Evolutionary conservation across 2,113 vertebrate species (phyloP).

Genomic region (Lasiurus borealis): DNA sequence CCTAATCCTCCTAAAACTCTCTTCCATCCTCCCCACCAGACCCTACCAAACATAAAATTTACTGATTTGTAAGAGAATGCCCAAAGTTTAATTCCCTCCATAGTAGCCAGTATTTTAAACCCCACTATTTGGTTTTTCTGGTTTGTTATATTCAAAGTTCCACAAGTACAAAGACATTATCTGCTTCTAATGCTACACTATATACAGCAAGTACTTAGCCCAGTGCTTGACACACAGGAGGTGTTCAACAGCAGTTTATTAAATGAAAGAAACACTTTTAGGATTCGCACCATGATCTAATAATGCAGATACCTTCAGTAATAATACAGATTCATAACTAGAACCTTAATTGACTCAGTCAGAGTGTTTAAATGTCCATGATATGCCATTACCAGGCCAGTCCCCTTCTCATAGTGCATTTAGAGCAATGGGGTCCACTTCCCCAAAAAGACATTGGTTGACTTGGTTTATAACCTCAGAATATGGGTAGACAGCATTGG

Average conservation of each 20-base stretch:
- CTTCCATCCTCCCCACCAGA: neutral
- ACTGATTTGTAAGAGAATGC: neutral
- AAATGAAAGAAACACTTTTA: neutral
- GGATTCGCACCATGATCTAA: neutral
- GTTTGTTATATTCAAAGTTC: constrained; percentile 19
- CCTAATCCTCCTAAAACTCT: neutral
- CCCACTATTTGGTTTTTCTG: neutral
- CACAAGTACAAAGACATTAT: neutral
- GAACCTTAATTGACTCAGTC: neutral
- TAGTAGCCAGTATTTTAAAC: neutral
- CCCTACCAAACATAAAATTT: neutral
- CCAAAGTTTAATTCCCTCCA: neutral
- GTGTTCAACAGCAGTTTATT: neutral
- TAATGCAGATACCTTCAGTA: neutral
- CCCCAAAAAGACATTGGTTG: neutral
- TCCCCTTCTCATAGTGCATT: neutral
- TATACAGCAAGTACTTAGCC: neutral
- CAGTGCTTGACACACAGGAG: neutral
- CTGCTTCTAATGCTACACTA: neutral
- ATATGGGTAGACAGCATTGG: neutral
- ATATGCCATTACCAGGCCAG: neutral
- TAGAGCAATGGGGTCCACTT: neutral
- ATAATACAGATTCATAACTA: neutral
- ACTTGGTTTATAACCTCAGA: neutral
- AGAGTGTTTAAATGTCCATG: neutral